Percentiles rank a stretch among this genome's conserved stretches.
Evolutionary conservation across 1,140 invertebrate genomes (phyloP).

Genomic region (Lordiphosa collinella): DNA sequence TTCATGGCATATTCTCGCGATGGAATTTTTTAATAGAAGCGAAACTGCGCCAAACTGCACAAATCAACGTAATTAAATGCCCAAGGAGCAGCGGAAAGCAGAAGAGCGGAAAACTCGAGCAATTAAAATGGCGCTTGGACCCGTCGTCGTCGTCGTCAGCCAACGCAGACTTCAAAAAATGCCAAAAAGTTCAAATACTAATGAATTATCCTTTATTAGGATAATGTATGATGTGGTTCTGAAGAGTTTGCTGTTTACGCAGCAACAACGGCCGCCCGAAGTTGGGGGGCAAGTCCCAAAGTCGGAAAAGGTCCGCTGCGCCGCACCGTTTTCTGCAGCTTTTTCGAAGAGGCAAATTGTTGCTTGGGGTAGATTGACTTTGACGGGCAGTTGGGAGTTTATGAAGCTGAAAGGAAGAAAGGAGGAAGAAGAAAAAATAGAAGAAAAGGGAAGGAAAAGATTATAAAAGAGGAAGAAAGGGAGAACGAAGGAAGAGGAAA

Average conservation of each 20-base stretch:
- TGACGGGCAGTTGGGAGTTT: background rate
- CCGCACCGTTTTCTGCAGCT: conserved; percentile 27
- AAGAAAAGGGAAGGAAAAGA: too few relatives aligned
- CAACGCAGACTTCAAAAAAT: conserved; percentile 74
- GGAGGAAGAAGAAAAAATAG: too few relatives aligned
- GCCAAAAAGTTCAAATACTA: conserved; percentile 79
- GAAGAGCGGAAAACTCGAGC: conserved; percentile 25
- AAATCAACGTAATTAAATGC: conserved; percentile 68
- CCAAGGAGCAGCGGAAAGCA: conserved; percentile 2
- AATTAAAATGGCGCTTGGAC: conserved; percentile 68
- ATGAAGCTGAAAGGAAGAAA: too few relatives aligned
- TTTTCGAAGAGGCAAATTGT: conserved; percentile 8
- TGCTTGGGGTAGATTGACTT: conserved; percentile 1
- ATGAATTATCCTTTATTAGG: conserved; percentile 80
- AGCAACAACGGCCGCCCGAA: background rate
- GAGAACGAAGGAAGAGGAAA: too few relatives aligned
- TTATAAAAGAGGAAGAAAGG: too few relatives aligned
- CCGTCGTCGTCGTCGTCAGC: conserved; percentile 29
- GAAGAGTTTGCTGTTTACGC: conserved; percentile 58
- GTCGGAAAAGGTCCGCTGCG: conserved; percentile 59
- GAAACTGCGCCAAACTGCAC: conserved; percentile 7
- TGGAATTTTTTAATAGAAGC: conserved; percentile 66
- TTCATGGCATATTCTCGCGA: conserved; percentile 59
- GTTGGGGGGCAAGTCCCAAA: conserved; percentile 37
- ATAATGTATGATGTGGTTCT: conserved; percentile 80